Evolutionary conservation across 1,140 invertebrate species (phyloP).

Genomic region (Trypoxylus dichotomus): DNA sequence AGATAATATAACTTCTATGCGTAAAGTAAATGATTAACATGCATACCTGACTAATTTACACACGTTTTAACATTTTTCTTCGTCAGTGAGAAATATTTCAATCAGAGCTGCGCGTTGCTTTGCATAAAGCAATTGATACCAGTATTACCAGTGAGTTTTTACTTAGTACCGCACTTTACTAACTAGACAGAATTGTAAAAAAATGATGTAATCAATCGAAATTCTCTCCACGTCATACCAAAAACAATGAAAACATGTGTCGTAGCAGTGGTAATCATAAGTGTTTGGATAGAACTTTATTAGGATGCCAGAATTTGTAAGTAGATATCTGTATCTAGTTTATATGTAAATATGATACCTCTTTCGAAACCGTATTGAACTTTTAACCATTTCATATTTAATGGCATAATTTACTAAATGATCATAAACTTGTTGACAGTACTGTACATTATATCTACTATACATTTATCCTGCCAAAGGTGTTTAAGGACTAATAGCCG

Average conservation of each 20-base stretch:
- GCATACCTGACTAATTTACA: background rate
- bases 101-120: background rate
- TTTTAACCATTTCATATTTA: too few relatives aligned
- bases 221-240: background rate
- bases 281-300: background rate
- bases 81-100: background rate
- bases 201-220: background rate
- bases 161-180: background rate
- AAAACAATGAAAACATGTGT: background rate
- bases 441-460: too few relatives aligned
- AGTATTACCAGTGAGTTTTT: background rate
- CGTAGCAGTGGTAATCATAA: background rate
- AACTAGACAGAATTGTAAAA: background rate
- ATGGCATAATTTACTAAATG: too few relatives aligned
- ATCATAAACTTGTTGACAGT: too few relatives aligned
- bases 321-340: background rate
- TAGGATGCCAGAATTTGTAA: constrained; percentile 21
- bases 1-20: background rate
- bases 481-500: background rate
- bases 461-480: too few relatives aligned
- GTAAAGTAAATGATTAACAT: background rate
- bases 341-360: too few relatives aligned
- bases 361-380: too few relatives aligned
- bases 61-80: background rate
- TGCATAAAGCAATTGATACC: background rate